phyloP scores from a whole-genome alignment of 2,888 invertebrate genomes.

The Sussaba pulchella region DNA sequence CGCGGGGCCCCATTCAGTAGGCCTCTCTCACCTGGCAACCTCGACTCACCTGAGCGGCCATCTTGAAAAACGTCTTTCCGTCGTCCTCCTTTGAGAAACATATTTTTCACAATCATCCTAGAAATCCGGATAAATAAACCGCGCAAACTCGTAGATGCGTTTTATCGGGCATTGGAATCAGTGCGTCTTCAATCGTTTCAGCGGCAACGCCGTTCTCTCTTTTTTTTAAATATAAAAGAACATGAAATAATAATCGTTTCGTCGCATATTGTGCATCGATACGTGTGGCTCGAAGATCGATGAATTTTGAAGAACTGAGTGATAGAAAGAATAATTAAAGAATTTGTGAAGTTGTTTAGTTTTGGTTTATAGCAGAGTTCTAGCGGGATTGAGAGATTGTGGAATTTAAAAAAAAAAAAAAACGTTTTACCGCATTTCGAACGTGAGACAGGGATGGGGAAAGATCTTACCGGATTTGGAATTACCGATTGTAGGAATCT shows the following conservation, averaged over 20 bases:
- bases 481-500: conserved; percentile 38
- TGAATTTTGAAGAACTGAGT: not conserved
- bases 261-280: conserved; percentile 54
- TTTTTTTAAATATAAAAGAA: not conserved
- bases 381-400: conserved; percentile 3
- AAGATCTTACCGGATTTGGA: conserved; percentile 19
- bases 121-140: not conserved
- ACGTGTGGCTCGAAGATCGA: not conserved
- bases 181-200: not conserved
- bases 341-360: not conserved
- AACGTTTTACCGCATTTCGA: not conserved
- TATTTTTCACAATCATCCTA: conserved; percentile 36
- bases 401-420: conserved; percentile 1
- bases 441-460: conserved; percentile 50
- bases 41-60: conserved; percentile 74
- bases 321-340: not conserved
- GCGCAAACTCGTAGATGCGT: not conserved
- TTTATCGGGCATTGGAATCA: not conserved
- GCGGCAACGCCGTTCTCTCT: not conserved
- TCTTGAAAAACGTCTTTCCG: conserved; percentile 71
- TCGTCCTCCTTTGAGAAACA: conserved; percentile 61
- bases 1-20: conserved; percentile 62
- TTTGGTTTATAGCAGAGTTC: not conserved
- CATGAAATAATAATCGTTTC: conserved; percentile 29
- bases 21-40: conserved; percentile 72